Conservation (phyloP, 2,113 vertebrate species). For the Apteryx mantelli region DNA sequence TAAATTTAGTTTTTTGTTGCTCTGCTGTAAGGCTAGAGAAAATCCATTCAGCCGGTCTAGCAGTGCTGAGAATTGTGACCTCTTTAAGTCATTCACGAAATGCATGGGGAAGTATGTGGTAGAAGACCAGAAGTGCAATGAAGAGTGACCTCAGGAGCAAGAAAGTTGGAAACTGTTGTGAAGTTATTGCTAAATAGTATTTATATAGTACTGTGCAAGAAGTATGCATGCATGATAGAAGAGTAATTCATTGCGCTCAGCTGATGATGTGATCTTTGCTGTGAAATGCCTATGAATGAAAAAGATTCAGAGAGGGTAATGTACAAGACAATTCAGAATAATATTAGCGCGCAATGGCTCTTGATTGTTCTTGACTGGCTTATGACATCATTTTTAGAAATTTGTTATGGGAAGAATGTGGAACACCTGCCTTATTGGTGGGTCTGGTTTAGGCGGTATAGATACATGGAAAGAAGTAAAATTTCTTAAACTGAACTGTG, state of each 20-base stretch:
- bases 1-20: rapidly evolving
- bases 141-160: not conserved
- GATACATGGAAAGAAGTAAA: not conserved
- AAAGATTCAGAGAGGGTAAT: not conserved
- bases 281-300: not conserved
- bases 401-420: not conserved
- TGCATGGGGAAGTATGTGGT: not conserved
- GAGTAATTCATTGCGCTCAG: not conserved
- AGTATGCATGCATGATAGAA: not conserved
- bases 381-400: not conserved
- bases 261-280: not conserved
- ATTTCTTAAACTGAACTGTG: not conserved
- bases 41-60: not conserved
- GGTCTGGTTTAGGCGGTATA: not conserved
- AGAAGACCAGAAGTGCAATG: not conserved
- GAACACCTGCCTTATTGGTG: not conserved
- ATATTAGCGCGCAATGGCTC: not conserved
- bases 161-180: not conserved
- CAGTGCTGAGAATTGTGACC: rapidly evolving
- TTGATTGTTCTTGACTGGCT: not conserved
- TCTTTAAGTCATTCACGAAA: not conserved
- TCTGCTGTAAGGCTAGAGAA: not conserved
- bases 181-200: not conserved
- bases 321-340: not conserved
- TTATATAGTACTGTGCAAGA: not conserved